These are phyloP conservation scores for Selene dorsalis DNA, from an alignment of 2,797 vertebrate species.

Conservation along the genomic window DNA sequence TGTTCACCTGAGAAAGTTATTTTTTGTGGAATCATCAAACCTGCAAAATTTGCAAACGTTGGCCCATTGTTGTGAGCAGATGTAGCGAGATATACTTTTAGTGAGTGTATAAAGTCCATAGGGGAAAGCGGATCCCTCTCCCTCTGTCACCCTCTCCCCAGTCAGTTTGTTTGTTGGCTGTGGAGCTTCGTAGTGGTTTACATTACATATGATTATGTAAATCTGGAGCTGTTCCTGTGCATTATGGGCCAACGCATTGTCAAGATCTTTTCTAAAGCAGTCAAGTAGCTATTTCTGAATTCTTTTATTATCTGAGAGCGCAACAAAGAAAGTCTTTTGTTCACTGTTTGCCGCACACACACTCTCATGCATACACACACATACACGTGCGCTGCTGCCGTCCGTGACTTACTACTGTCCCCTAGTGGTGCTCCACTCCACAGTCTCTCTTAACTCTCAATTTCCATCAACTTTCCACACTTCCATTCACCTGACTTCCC, in stretches of 20 bases:
- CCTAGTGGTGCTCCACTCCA: conserved; percentile 88
- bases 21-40: conserved; percentile 66
- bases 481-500: conserved; percentile 74
- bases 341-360: conserved; percentile 88
- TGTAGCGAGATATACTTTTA: conserved; percentile 79
- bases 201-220: conserved; percentile 87
- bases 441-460: conserved; percentile 45
- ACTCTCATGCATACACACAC: conserved; percentile 51
- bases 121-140: conserved; percentile 72
- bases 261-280: conserved; percentile 88
- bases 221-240: conserved; percentile 83
- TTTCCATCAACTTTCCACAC: conserved; percentile 74
- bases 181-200: conserved; percentile 81
- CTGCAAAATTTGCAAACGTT: conserved; percentile 70
- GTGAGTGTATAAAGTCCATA: conserved; percentile 79
- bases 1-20: conserved; percentile 60
- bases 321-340: conserved; percentile 99
- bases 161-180: conserved; percentile 85
- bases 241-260: conserved; percentile 84
- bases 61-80: conserved; percentile 76
- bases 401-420: conserved; percentile 99
- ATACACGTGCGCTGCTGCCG: conserved; percentile 63
- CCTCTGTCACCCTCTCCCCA: conserved; percentile 61
- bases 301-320: conserved; percentile 89
- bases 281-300: conserved; percentile 89